Evolutionary conservation across 2,797 vertebrate genomes (phyloP).

Genomic region (Scleropages formosus): DNA sequence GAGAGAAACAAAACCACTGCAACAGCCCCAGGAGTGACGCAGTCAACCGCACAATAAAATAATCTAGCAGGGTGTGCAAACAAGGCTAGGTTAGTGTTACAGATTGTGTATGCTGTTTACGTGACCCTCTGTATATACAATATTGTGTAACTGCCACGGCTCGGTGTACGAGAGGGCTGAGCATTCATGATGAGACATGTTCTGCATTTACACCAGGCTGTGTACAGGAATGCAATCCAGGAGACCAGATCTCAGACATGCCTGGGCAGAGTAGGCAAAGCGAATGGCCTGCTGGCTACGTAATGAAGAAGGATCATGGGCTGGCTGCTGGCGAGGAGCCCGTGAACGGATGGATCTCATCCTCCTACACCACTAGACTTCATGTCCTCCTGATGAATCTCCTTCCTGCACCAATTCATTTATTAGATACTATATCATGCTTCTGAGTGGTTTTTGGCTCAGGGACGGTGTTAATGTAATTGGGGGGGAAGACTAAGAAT

Average conservation of each 20-base stretch:
- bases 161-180: not conserved
- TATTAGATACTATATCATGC: slow-evolving; percentile 5
- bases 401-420: not conserved
- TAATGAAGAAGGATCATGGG: not conserved
- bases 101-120: not conserved
- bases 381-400: not conserved
- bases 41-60: not conserved
- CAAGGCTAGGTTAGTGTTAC: not conserved
- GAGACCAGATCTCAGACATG: too few species aligned
- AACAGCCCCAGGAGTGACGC: too few species aligned
- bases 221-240: not conserved
- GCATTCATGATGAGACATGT: not conserved
- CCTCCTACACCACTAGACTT: not conserved
- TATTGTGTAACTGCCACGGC: not conserved
- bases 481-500: not conserved
- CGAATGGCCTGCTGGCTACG: not conserved
- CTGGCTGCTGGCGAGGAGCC: not conserved
- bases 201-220: not conserved
- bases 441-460: slow-evolving; percentile 13
- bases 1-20: too few species aligned
- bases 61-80: not conserved
- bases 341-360: too few species aligned
- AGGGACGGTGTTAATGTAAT: slow-evolving; percentile 7
- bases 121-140: not conserved
- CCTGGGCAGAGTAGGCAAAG: too few species aligned